Percentiles rank a stretch among this genome's conserved stretches.
Conservation (phyloP, 1,140 invertebrate species). For the Thaumetopoea pityocampa region DNA sequence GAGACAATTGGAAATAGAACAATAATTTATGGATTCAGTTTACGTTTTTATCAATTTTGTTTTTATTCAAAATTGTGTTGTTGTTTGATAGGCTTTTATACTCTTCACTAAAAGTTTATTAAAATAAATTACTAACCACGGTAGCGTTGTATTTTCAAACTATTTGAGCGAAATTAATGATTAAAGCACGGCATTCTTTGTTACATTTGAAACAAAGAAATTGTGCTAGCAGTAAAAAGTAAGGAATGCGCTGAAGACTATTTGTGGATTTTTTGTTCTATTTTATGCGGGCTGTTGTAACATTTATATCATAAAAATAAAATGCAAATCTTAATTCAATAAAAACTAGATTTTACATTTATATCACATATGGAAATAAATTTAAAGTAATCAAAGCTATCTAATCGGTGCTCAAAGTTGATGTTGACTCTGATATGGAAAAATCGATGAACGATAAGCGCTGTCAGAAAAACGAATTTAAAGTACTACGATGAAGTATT, state of each 20-base stretch:
- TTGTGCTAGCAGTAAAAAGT: slow-evolving; percentile 45
- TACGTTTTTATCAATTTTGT: neutral
- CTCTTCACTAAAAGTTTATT: slow-evolving; percentile 12
- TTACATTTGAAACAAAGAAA: slow-evolving; percentile 53
- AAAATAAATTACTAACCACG: slow-evolving; percentile 26
- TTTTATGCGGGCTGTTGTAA: slow-evolving; percentile 16
- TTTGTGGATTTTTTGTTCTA: slow-evolving; percentile 26
- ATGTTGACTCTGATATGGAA: slow-evolving; percentile 10
- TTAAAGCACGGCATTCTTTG: slow-evolving; percentile 52
- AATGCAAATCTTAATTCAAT: too few relatives aligned
- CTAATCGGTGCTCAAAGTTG: slow-evolving; percentile 2
- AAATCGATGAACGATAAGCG: slow-evolving; percentile 25
- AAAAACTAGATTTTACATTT: too few relatives aligned
- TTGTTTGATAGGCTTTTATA: slow-evolving; percentile 3
- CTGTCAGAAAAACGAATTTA: too few relatives aligned
- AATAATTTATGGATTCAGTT: neutral
- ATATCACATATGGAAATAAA: slow-evolving; percentile 9
- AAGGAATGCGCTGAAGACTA: slow-evolving; percentile 37
- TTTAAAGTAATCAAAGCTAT: slow-evolving; percentile 10
- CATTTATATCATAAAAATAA: too few relatives aligned
- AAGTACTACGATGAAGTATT: too few relatives aligned
- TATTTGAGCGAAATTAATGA: slow-evolving; percentile 51
- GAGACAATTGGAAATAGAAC: neutral
- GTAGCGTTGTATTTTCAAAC: slow-evolving; percentile 33
- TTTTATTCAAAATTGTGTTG: neutral